Percentiles rank a stretch among this genome's conserved stretches.
Conservation (phyloP, 1,140 invertebrate genomes). For the Microvelia longipes region DNA sequence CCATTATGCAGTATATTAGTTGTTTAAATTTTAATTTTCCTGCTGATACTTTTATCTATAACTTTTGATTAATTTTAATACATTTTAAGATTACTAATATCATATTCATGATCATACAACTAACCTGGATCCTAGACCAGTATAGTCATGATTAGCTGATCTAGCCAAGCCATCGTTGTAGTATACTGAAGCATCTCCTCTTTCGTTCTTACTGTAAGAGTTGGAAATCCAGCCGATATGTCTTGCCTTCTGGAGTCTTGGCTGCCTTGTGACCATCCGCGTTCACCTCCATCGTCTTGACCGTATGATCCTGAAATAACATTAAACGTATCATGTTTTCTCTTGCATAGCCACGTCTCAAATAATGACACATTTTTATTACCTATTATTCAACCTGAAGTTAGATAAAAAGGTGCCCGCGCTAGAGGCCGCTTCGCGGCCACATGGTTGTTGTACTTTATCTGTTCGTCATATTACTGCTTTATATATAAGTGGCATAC, state of each 20-base stretch:
- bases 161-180: not conserved
- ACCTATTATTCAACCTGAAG: not conserved
- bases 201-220: not conserved
- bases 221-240: not conserved
- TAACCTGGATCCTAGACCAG: not conserved
- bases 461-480: not conserved
- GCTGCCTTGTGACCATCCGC: not conserved
- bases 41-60: too few relatives aligned
- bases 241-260: not conserved
- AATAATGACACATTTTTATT: not conserved
- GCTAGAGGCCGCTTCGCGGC: too few relatives aligned
- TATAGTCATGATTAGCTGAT: not conserved
- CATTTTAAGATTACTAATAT: too few relatives aligned
- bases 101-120: too few relatives aligned
- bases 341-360: too few relatives aligned
- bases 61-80: too few relatives aligned
- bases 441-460: not conserved
- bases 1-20: too few relatives aligned
- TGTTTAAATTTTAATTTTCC: too few relatives aligned
- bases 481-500: not conserved
- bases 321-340: not conserved
- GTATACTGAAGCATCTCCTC: not conserved
- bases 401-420: too few relatives aligned
- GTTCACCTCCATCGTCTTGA: not conserved
- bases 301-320: not conserved